These are phyloP conservation scores for Platyscapa corneri DNA, from an alignment of 1,140 invertebrate species.

Conservation along the genomic window DNA sequence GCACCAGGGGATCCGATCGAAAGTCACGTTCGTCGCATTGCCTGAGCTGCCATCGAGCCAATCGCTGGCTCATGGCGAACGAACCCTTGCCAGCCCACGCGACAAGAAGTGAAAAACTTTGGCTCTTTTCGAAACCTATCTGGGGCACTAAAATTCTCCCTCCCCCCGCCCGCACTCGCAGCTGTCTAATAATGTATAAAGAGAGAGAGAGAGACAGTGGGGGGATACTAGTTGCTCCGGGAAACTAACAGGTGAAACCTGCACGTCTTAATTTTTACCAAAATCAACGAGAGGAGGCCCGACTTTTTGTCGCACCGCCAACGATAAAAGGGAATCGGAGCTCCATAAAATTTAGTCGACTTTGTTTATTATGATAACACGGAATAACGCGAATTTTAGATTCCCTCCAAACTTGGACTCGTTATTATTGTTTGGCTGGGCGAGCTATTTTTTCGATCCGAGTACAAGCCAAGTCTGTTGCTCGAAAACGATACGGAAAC, in stretches of 20 bases:
- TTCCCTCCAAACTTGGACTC: too few relatives aligned
- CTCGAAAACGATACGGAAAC: too few relatives aligned
- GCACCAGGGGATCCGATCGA: conserved; percentile 37
- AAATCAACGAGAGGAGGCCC: too few relatives aligned
- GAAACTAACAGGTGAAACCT: conserved; percentile 32
- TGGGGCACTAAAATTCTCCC: not conserved
- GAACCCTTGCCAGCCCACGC: not conserved
- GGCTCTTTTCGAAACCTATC: not conserved
- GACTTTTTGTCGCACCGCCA: too few relatives aligned
- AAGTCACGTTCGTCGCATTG: conserved; percentile 40
- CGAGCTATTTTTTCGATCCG: too few relatives aligned
- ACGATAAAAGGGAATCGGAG: too few relatives aligned
- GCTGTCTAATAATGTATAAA: not conserved
- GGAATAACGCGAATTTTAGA: too few relatives aligned
- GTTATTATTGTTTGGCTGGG: too few relatives aligned
- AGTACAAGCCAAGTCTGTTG: too few relatives aligned
- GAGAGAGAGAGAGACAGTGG: not conserved
- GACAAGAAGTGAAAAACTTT: conserved; percentile 26
- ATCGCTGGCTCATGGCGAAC: conserved; percentile 31
- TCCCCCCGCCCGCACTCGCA: too few relatives aligned
- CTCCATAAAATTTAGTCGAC: too few relatives aligned
- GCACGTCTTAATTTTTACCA: conserved; percentile 20
- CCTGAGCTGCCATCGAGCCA: not conserved
- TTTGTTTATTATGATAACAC: too few relatives aligned
- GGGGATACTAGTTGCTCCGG: not conserved